A percentile compares a stretch with the other conserved stretches of the same genome.
These are phyloP conservation scores for Acholoe squamosa DNA, from an alignment of 2,888 invertebrate genomes.

Conservation along the genomic window DNA sequence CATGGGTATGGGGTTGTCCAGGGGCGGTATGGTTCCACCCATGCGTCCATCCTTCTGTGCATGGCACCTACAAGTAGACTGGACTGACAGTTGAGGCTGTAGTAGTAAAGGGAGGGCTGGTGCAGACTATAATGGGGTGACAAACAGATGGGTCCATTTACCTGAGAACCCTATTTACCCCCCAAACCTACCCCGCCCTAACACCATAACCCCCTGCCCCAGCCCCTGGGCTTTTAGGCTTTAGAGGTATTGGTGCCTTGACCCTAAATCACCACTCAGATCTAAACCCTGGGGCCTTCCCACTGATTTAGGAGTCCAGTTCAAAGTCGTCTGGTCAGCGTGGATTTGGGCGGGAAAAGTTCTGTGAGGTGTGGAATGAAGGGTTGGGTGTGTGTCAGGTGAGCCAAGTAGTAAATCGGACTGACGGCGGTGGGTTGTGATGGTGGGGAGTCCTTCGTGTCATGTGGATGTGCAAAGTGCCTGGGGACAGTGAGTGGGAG, in stretches of 20 bases:
- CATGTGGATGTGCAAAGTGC: not conserved
- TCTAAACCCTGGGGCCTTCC: not conserved
- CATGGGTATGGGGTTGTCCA: too few relatives aligned
- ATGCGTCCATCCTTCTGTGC: not conserved
- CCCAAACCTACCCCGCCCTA: not conserved
- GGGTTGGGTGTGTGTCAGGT: not conserved
- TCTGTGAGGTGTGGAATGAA: not conserved
- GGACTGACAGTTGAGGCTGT: not conserved
- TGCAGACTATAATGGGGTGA: slow-evolving; percentile 12
- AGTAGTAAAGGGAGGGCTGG: not conserved
- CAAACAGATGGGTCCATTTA: slow-evolving; percentile 35
- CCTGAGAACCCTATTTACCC: slow-evolving; percentile 24
- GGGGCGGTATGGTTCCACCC: not conserved
- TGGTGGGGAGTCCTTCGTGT: slow-evolving; percentile 15
- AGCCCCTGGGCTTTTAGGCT: not conserved
- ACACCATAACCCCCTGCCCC: not conserved
- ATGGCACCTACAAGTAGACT: not conserved
- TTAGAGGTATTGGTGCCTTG: not conserved
- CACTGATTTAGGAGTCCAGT: not conserved
- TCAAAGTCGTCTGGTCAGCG: slow-evolving; percentile 14
- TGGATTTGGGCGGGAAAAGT: not conserved
- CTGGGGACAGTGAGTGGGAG: not conserved
- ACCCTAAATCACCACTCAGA: not conserved
- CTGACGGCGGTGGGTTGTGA: not conserved
- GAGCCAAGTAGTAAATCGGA: not conserved